A percentile compares a stretch with the other conserved stretches of the same genome.
phyloP scores from a whole-genome alignment of 2,113 vertebrate species.

The Aphelocoma coerulescens region DNA sequence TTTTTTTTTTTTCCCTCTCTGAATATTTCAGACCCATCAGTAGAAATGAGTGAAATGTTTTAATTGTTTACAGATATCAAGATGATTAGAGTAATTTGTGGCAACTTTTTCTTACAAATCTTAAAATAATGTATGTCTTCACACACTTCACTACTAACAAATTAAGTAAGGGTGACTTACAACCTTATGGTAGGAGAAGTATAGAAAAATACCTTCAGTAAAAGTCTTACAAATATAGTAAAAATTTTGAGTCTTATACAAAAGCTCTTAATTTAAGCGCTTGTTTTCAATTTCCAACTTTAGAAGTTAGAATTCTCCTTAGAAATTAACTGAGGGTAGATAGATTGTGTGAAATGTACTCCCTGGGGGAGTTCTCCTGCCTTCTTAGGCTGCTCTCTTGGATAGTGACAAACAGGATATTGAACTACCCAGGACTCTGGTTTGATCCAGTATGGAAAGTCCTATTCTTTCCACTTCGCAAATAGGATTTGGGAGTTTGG shows the following conservation, averaged over 20 bases:
- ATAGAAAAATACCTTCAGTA: neutral
- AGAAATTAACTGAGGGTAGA: neutral
- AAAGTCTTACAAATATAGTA: neutral
- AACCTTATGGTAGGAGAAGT: neutral
- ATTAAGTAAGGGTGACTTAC: neutral
- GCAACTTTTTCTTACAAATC: neutral
- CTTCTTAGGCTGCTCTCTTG: neutral
- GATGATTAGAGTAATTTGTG: neutral
- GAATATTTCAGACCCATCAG: neutral
- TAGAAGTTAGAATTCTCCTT: neutral
- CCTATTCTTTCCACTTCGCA: conserved; percentile 12
- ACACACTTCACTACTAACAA: neutral
- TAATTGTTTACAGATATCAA: neutral
- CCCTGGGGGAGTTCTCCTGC: neutral
- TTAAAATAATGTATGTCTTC: neutral
- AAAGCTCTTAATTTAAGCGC: neutral
- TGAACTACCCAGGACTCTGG: neutral
- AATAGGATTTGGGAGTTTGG: neutral
- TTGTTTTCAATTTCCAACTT: neutral
- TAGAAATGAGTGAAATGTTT: neutral
- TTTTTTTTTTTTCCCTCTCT: neutral
- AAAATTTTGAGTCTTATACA: neutral
- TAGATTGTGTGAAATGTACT: neutral
- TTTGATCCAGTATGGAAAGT: conserved; percentile 27
- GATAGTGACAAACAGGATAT: conserved; percentile 15